Base-by-base conservation (phyloP, 1,140 invertebrate species). In the Calosoma granatense region DNA sequence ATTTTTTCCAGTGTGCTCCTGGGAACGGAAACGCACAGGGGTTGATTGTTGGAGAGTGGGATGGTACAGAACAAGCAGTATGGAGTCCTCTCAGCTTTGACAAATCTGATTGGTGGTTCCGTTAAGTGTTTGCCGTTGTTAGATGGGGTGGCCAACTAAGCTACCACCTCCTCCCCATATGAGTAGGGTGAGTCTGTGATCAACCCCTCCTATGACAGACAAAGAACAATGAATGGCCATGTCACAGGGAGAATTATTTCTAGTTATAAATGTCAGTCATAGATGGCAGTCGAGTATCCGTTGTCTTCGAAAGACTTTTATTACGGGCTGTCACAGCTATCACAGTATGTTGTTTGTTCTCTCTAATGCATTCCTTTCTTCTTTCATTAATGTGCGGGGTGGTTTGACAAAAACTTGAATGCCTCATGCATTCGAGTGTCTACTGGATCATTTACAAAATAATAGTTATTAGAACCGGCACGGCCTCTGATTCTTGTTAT, bases 331-430 rank as follows among this genome's bases (percentile, higher is more conserved):
- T 47, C 41, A 47, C 4, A 4, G 26, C 4, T 30, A 30, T 6
- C 26, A 30, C 9, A 12, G 15, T 6, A 6, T 3, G 6, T 14
- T 30, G 26, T 30, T 30, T 30, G 26, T 30, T 30, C 26, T 30
- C 26, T 47, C 26, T 47, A 47, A 47, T 47, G 41, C 41, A 47
- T 47, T 47, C 41, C 17, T 47, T 47, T 47, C 41, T 47, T 47
- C 9, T 47, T 47, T 47, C 41, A 47, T 47, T 47, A 47, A 47
- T 47, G 41, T 3, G 3, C 9, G 17, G 41, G 41, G 41, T 17
- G 41, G 41, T 11, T 17, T 6, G 17, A 47, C 41, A 47, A 47
- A 47, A 47, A 47, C 41, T 47, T 4, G 6, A 47, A 47, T 47
- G 6, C 3, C 41, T 36, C n/a, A 6, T 36, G 41, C 41, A 47